Base-by-base conservation (phyloP, 1,140 invertebrate genomes). In the Globodera rostochiensis region DNA sequence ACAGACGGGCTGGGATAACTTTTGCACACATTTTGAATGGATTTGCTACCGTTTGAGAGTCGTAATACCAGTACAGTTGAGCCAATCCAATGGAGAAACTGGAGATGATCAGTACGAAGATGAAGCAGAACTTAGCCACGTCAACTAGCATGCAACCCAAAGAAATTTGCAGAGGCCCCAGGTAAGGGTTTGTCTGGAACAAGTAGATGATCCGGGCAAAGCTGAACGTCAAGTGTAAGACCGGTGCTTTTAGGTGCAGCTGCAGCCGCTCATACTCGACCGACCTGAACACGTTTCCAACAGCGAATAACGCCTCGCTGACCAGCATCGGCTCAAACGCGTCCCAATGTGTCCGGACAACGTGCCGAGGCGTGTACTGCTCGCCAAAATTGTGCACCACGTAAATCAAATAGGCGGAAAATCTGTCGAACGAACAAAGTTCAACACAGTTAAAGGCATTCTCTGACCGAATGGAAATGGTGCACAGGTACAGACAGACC, bases 131-230 rank as follows among this genome's bases (percentile, higher is more conserved):
- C 79, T 92, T 92, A 47, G 90, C 91, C 66, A 92, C 92, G 84
- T 92, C 92, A 49, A 92, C 91, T 11, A 92, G 84, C 92, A 92
- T 92, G 77, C 91, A 91, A 19, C 92, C 92, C 9, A 92, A 87
- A 0, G 92, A 92, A n/a, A 92, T 92, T 78, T 92, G 91, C 15
- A 92, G 82, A 6, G 91, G 91, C 76, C 91, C 91, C 5, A 91
- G 83, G 84, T 91, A 91, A 50, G 91, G 90, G 81, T 91, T 90
- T 0, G 91, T 91, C 78, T 90, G 92, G 80, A 92, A 92, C 7
- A 92, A 85, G 78, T 90, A 90, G 74, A 90, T 89, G 57, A 85
- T 75, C 13, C 83, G 45, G 21, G 69, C 77, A 74, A 84, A 85
- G 25, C 91, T 90, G 1, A 91, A 78, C 5, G 5, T 19, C 9